Percentiles rank a stretch among this genome's conserved stretches.
phyloP scores from a whole-genome alignment of 2,113 vertebrate genomes.

The Corydoras sp. region DNA sequence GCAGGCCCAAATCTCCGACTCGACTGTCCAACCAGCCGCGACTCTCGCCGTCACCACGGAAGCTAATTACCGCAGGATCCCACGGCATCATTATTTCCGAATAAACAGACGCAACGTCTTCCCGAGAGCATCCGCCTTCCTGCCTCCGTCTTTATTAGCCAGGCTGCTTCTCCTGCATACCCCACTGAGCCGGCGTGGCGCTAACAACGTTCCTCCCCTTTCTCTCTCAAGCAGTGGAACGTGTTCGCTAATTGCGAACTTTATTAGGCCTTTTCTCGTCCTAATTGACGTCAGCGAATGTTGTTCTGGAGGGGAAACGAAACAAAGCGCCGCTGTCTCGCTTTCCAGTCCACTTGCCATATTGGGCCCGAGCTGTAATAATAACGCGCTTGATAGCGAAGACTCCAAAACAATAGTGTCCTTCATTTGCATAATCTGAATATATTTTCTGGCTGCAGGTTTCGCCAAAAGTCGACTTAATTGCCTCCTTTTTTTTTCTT shows the following conservation, averaged over 20 bases:
- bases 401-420: slow-evolving; percentile 73
- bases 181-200: slow-evolving; percentile 50
- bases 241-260: slow-evolving; percentile 71
- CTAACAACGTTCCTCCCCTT: slow-evolving; percentile 42
- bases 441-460: slow-evolving; percentile 75
- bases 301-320: slow-evolving; percentile 45
- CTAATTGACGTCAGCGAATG: slow-evolving; percentile 54
- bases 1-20: neutral
- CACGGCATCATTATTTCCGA: slow-evolving; percentile 36
- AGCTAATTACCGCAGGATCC: slow-evolving; percentile 37
- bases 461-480: slow-evolving; percentile 77
- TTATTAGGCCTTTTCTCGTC: slow-evolving; percentile 68
- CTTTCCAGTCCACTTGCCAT: slow-evolving; percentile 69
- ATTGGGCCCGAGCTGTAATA: slow-evolving; percentile 59
- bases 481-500: slow-evolving; percentile 56
- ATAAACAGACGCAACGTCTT: slow-evolving; percentile 27
- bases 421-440: slow-evolving; percentile 76
- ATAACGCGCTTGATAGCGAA: slow-evolving; percentile 67
- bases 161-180: slow-evolving; percentile 41
- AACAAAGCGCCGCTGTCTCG: slow-evolving; percentile 47
- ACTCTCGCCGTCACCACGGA: neutral
- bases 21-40: slow-evolving; percentile 18
- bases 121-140: neutral
- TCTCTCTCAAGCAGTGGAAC: slow-evolving; percentile 65
- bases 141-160: slow-evolving; percentile 55